Evolutionary conservation across 1,140 invertebrate species (phyloP).

Genomic region (Laodelphax striatellus): DNA sequence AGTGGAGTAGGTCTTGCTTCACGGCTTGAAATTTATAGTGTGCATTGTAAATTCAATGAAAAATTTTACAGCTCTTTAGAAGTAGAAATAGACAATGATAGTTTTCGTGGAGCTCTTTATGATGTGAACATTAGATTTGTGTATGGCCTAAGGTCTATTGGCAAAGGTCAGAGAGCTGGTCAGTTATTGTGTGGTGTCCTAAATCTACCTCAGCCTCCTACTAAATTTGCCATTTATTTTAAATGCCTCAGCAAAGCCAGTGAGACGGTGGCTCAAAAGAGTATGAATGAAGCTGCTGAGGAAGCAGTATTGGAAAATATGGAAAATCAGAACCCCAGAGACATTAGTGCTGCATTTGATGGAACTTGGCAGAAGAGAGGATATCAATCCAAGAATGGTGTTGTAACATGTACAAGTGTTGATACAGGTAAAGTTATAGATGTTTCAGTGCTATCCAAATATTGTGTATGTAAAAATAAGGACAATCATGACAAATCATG

Average conservation of each 20-base stretch:
- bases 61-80: background rate
- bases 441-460: background rate
- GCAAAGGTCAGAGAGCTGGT: background rate
- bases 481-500: constrained; percentile 6
- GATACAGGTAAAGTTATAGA: constrained; percentile 8
- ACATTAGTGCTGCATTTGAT: constrained; percentile 6
- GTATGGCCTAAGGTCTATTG: background rate
- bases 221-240: background rate
- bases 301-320: background rate
- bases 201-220: background rate
- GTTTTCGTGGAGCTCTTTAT: no score
- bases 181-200: background rate
- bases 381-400: constrained; percentile 3
- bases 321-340: background rate
- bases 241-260: background rate
- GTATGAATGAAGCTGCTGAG: constrained; percentile 3
- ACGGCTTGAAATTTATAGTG: background rate
- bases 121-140: no score
- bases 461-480: constrained; percentile 2
- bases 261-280: background rate
- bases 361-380: constrained; percentile 8
- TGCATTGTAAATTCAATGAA: background rate
- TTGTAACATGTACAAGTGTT: constrained; percentile 4
- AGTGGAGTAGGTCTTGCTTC: background rate
- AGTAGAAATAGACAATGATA: background rate